A percentile compares a stretch with the other conserved stretches of the same genome.
Evolutionary conservation across 1,140 invertebrate genomes (phyloP).

Genomic region (Subanguina moxae): DNA sequence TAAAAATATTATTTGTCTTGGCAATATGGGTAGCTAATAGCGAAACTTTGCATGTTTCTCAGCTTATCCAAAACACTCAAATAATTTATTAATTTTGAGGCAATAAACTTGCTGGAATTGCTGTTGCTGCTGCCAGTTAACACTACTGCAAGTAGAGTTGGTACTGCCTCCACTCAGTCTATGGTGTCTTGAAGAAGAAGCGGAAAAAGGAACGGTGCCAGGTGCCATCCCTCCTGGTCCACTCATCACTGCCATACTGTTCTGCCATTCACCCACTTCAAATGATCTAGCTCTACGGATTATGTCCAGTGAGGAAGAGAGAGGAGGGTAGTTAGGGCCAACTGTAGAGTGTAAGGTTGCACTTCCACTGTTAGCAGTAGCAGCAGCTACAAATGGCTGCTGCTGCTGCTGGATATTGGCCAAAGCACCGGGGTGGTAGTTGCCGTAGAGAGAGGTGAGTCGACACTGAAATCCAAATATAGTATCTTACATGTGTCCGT

Average conservation of each 20-base stretch:
- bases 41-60: too few relatives aligned
- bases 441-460: background rate
- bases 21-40: too few relatives aligned
- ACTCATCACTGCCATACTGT: constrained; percentile 13
- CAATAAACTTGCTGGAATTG: too few relatives aligned
- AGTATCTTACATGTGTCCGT: too few relatives aligned
- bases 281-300: constrained; percentile 13
- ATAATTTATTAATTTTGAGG: too few relatives aligned
- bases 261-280: constrained; percentile 18
- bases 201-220: background rate
- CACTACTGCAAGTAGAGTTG: too few relatives aligned
- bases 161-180: too few relatives aligned
- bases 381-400: background rate
- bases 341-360: background rate
- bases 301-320: constrained; percentile 4
- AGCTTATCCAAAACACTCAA: too few relatives aligned
- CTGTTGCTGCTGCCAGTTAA: too few relatives aligned
- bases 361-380: background rate
- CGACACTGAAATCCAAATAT: constrained; percentile 4
- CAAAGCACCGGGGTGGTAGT: background rate
- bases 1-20: too few relatives aligned
- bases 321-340: background rate
- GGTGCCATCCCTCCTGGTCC: background rate
- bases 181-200: too few relatives aligned
- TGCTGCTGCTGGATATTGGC: background rate